phyloP scores from a whole-genome alignment of 2,888 invertebrate genomes.

The Sinopyrophorus schimmeli region DNA sequence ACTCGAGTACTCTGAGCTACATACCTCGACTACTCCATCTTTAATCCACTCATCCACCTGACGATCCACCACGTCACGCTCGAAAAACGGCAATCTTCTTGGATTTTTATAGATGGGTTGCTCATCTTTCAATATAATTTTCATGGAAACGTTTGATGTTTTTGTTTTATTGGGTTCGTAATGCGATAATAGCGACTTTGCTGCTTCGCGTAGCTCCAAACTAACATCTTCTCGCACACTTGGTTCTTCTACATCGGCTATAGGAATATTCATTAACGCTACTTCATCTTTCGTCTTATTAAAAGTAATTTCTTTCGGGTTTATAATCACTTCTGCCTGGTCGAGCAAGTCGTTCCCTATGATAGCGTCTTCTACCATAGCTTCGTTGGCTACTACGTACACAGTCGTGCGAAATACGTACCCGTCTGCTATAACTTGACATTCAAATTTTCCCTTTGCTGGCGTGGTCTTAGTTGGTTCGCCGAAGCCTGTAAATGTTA shows the following conservation, averaged over 20 bases:
- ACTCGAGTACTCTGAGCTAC: constrained; percentile 45
- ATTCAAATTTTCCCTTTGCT: neutral
- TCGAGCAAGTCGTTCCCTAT: constrained; percentile 10
- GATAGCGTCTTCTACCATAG: neutral
- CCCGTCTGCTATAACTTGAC: constrained; percentile 1
- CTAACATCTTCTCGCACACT: neutral
- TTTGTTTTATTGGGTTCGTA: constrained; percentile 36
- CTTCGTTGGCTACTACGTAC: constrained; percentile 2
- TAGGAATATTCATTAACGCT: constrained; percentile 5
- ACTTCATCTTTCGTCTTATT: too few relatives aligned
- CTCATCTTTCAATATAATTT: constrained; percentile 42
- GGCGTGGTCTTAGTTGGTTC: too few relatives aligned
- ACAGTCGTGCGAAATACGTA: neutral
- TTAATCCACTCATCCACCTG: constrained; percentile 44
- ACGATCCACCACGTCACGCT: constrained; percentile 39
- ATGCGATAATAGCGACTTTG: constrained; percentile 28
- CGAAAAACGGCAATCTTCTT: constrained; percentile 35
- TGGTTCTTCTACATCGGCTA: too few relatives aligned
- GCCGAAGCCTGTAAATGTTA: neutral
- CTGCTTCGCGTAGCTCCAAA: too few relatives aligned
- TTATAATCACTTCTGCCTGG: constrained; percentile 3
- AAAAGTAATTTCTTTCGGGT: constrained; percentile 3
- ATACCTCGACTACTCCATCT: constrained; percentile 42
- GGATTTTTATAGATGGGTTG: constrained; percentile 39
- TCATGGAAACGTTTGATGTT: constrained; percentile 37